Conservation (phyloP, 2,888 invertebrate species). For the Adelognathus sp. region DNA sequence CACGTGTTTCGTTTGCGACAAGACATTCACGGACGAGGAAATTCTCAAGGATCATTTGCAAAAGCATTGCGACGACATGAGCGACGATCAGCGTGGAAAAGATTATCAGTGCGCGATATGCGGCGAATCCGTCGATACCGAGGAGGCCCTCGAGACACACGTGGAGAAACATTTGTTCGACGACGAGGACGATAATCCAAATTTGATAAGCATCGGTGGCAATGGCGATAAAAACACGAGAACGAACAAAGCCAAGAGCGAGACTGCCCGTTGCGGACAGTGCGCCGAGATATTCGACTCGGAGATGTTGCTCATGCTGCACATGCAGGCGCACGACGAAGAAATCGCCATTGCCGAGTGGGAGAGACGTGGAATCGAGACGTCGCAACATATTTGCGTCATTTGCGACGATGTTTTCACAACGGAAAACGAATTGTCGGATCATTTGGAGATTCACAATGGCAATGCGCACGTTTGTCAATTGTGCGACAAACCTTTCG, state of each 20-base stretch:
- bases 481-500: conserved; percentile 76
- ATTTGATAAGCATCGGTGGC: conserved; percentile 69
- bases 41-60: conserved; percentile 78
- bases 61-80: conserved; percentile 76
- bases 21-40: conserved; percentile 75
- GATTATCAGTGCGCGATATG: conserved; percentile 78
- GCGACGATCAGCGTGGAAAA: conserved; percentile 68
- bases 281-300: conserved; percentile 72
- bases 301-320: conserved; percentile 74
- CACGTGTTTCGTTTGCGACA: conserved; percentile 78
- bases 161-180: conserved; percentile 76
- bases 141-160: conserved; percentile 73
- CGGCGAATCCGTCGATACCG: conserved; percentile 72
- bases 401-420: conserved; percentile 75
- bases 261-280: conserved; percentile 65
- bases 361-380: conserved; percentile 70
- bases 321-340: conserved; percentile 76
- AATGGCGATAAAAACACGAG: conserved; percentile 46
- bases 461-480: conserved; percentile 73
- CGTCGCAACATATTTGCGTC: conserved; percentile 66
- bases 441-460: conserved; percentile 76
- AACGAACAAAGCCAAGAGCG: conserved; percentile 16
- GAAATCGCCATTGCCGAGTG: conserved; percentile 75
- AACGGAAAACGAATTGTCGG: conserved; percentile 69
- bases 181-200: conserved; percentile 77